Conservation (phyloP, 2,888 invertebrate genomes). For the Sinohyriopsis cumingii region DNA sequence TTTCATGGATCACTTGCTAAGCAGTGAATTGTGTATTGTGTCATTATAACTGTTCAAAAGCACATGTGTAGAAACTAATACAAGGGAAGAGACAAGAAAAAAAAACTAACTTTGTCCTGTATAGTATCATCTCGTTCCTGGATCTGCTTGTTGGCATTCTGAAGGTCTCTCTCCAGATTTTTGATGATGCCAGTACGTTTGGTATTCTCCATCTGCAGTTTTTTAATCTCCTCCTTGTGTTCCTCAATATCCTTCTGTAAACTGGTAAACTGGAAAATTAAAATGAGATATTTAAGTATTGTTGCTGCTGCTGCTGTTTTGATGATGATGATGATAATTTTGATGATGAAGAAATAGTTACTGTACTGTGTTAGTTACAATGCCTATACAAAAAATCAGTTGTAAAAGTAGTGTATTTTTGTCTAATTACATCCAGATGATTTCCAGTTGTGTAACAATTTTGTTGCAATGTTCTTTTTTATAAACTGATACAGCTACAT, state of each 20-base stretch:
- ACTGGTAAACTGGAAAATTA: constrained; percentile 60
- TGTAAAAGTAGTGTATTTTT: too few species aligned
- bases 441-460: too few species aligned
- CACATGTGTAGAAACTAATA: too few species aligned
- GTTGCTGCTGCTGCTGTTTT: neutral
- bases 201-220: constrained; percentile 80
- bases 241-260: constrained; percentile 72
- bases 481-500: too few species aligned
- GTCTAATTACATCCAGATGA: too few species aligned
- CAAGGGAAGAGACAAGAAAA: too few species aligned
- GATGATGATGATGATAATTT: neutral
- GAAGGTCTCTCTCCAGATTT: constrained; percentile 84
- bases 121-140: constrained; percentile 87
- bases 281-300: neutral
- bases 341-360: neutral
- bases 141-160: constrained; percentile 87
- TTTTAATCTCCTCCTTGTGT: constrained; percentile 71
- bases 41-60: too few species aligned
- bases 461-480: too few species aligned
- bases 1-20: too few species aligned
- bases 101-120: constrained; percentile 78
- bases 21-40: too few species aligned
- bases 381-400: too few species aligned
- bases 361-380: too few species aligned
- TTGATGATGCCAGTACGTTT: constrained; percentile 82